phyloP scores from a whole-genome alignment of 2,113 vertebrate genomes.

The Zosterops lateralis region DNA sequence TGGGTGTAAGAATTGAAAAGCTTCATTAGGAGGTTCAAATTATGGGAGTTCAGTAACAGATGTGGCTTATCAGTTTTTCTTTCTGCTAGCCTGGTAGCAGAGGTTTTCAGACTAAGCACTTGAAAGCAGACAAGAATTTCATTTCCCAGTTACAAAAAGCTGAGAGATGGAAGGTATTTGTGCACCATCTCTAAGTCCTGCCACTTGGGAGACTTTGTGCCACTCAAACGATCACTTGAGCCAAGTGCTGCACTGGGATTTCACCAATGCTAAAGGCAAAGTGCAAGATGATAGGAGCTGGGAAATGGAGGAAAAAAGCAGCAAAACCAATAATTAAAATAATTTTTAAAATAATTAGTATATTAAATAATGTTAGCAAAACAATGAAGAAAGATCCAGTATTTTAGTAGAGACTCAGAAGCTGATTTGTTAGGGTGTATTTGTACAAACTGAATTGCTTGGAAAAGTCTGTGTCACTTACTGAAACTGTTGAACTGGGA shows the following conservation, averaged over 20 bases:
- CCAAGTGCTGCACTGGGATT: constrained; percentile 14
- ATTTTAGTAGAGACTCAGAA: constrained; percentile 60
- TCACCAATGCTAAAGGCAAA: constrained; percentile 46
- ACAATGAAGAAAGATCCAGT: constrained; percentile 34
- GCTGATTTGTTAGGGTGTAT: constrained; percentile 54
- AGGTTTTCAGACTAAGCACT: not conserved
- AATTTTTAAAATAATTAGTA: constrained; percentile 16
- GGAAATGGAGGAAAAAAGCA: constrained; percentile 56
- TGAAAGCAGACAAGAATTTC: not conserved
- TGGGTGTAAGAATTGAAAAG: not conserved
- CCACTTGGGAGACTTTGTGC: not conserved
- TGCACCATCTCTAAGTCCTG: not conserved
- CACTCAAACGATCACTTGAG: not conserved
- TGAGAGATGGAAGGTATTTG: not conserved
- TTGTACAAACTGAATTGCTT: constrained; percentile 24
- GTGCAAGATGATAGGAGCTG: constrained; percentile 45
- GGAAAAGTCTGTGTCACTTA: constrained; percentile 72
- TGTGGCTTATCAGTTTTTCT: not conserved
- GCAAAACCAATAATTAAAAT: constrained; percentile 46
- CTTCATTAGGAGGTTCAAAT: not conserved
- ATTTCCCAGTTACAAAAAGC: not conserved
- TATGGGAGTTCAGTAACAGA: not conserved
- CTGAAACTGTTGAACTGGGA: constrained; percentile 96
- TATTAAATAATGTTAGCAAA: constrained; percentile 50
- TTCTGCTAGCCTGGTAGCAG: not conserved